Evolutionary conservation across 2,888 invertebrate species (phyloP).

Genomic region (Leptinotarsa tumamoca): DNA sequence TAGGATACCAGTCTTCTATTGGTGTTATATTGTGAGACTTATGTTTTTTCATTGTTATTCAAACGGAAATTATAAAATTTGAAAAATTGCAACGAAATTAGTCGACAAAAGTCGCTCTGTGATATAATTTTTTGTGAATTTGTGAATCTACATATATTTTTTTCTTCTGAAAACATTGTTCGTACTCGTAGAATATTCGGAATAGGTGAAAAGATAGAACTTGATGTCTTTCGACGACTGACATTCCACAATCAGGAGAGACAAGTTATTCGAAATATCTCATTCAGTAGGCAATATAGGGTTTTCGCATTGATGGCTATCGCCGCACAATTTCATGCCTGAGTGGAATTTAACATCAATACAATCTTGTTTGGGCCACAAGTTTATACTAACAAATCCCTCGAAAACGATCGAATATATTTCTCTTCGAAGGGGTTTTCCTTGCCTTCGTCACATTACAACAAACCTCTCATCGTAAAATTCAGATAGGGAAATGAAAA

Average conservation of each 20-base stretch:
- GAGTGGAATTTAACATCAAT: constrained; percentile 36
- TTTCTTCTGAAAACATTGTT: too few species aligned
- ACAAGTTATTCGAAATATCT: neutral
- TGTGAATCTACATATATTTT: too few species aligned
- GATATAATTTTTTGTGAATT: too few species aligned
- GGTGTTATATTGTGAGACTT: too few species aligned
- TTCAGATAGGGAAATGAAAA: constrained; percentile 32
- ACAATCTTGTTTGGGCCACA: constrained; percentile 37
- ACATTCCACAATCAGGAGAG: neutral
- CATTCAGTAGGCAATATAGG: neutral
- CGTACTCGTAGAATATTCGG: too few species aligned
- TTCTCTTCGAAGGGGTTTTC: constrained; percentile 23
- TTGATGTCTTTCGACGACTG: neutral
- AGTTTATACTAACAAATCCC: constrained; percentile 40
- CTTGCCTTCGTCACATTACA: constrained; percentile 27
- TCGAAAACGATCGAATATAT: constrained; percentile 40
- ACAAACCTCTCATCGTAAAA: constrained; percentile 34
- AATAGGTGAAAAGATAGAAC: too few species aligned
- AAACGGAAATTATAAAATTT: too few species aligned
- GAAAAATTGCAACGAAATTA: too few species aligned
- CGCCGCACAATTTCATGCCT: constrained; percentile 21
- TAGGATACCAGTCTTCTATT: too few species aligned
- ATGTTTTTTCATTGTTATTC: too few species aligned
- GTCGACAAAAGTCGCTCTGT: too few species aligned
- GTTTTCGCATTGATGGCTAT: constrained; percentile 16